Percentiles rank a stretch among this genome's conserved stretches.
Evolutionary conservation across 1,140 invertebrate species (phyloP).

Genomic region (Drosophila murphyi): DNA sequence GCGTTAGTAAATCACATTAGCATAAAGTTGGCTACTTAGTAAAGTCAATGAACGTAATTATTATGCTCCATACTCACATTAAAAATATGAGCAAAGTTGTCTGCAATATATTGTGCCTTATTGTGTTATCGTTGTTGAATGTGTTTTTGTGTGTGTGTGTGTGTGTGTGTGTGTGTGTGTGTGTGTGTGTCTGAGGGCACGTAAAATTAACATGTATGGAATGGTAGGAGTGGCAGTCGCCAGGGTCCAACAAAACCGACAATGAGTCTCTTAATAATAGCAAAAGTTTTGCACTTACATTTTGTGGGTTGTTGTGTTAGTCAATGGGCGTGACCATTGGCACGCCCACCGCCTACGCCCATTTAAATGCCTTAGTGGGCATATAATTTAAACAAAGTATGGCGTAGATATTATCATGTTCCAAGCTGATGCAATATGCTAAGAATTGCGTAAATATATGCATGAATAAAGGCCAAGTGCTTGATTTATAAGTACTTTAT

Average conservation of each 20-base stretch:
- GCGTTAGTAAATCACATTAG: constrained; percentile 71
- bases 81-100: constrained; percentile 82
- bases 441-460: constrained; percentile 25
- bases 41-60: constrained; percentile 83
- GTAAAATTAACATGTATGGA: constrained; percentile 27
- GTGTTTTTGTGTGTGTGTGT: constrained; percentile 20
- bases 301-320: constrained; percentile 37
- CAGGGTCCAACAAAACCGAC: constrained; percentile 77
- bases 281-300: constrained; percentile 78
- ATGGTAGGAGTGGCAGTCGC: constrained; percentile 44
- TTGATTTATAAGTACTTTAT: constrained; percentile 43
- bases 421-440: constrained; percentile 31
- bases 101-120: constrained; percentile 70
- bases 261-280: constrained; percentile 79
- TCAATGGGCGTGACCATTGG: constrained; percentile 41
- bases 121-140: constrained; percentile 43
- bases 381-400: constrained; percentile 38
- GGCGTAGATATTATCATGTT: constrained; percentile 37
- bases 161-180: constrained; percentile 11
- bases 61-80: constrained; percentile 74
- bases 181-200: constrained; percentile 1
- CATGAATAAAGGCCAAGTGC: constrained; percentile 25
- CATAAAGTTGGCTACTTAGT: constrained; percentile 80
- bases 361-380: constrained; percentile 63
- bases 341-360: constrained; percentile 26